These are phyloP conservation scores for Microtus richardsoni DNA, from an alignment of 2,113 vertebrate species.

Conservation along the genomic window DNA sequence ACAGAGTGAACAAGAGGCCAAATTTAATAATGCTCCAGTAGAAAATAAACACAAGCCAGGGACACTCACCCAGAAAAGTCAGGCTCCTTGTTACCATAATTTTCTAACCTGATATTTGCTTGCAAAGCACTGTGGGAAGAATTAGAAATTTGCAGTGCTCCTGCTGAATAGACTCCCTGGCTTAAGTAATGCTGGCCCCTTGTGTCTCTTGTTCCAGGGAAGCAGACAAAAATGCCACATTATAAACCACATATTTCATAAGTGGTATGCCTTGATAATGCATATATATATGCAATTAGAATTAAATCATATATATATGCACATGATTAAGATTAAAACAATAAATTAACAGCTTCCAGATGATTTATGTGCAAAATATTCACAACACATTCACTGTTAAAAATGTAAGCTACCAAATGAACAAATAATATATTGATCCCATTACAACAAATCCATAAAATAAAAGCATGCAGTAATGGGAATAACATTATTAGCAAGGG, in stretches of 20 bases:
- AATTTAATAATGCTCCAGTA: constrained; percentile 29
- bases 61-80: not conserved
- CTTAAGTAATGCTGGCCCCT: not conserved
- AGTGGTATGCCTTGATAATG: not conserved
- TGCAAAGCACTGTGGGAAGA: not conserved
- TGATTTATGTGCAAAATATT: not conserved
- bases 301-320: no score
- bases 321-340: not conserved
- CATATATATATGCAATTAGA: not conserved
- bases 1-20: constrained; percentile 7
- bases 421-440: not conserved
- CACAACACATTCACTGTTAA: not conserved
- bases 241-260: not conserved
- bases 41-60: constrained; percentile 24
- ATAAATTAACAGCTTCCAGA: not conserved
- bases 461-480: not conserved
- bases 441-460: not conserved
- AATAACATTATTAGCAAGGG: not conserved
- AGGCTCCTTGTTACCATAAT: not conserved
- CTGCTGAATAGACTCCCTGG: not conserved
- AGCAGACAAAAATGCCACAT: not conserved
- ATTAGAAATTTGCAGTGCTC: not conserved
- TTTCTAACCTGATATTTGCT: constrained; percentile 14
- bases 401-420: not conserved
- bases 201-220: not conserved